Percentiles rank a stretch among this genome's conserved stretches.
phyloP scores from a whole-genome alignment of 1,140 invertebrate species.

The Drosophila biarmipes region DNA sequence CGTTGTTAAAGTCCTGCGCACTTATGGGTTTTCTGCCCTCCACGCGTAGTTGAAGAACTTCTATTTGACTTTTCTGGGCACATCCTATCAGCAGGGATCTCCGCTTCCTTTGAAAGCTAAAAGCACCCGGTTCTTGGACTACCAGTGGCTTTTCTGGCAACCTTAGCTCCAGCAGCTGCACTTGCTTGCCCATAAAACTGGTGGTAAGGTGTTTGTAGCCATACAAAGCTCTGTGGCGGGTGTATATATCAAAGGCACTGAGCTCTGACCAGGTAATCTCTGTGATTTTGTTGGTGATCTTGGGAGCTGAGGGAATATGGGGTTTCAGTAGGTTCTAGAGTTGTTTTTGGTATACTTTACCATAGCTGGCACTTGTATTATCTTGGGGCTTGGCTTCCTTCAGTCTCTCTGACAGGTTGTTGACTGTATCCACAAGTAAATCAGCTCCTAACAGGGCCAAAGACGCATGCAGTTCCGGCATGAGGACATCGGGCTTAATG shows the following conservation, averaged over 20 bases:
- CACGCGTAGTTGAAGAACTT: conserved; percentile 86
- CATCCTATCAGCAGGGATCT: conserved; percentile 86
- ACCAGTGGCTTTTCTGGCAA: conserved; percentile 43
- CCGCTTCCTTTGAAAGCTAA: conserved; percentile 50
- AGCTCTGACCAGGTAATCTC: conserved; percentile 88
- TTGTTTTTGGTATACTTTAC: conserved; percentile 84
- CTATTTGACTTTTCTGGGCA: conserved; percentile 86
- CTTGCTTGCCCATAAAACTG: conserved; percentile 85
- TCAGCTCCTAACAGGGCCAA: conserved; percentile 90
- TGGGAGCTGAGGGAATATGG: conserved; percentile 87
- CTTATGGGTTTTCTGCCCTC: conserved; percentile 87
- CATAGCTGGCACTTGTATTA: conserved; percentile 88
- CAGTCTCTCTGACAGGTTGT: conserved; percentile 87
- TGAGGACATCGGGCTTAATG: conserved; percentile 87
- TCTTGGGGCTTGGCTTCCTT: conserved; percentile 87
- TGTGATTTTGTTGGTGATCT: conserved; percentile 87
- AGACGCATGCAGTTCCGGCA: conserved; percentile 88
- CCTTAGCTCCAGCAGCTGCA: conserved; percentile 88
- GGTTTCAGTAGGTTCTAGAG: conserved; percentile 4
- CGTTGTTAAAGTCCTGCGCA: conserved; percentile 89
- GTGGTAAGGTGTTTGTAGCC: conserved; percentile 88
- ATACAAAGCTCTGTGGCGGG: conserved; percentile 88
- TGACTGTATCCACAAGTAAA: conserved; percentile 88
- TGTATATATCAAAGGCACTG: conserved; percentile 87
- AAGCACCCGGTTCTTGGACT: conserved; percentile 38